Percentiles rank a stretch among this genome's conserved stretches.
These are phyloP conservation scores for Orycteropus afer DNA, from an alignment of 2,113 vertebrate genomes.

Conservation along the genomic window DNA sequence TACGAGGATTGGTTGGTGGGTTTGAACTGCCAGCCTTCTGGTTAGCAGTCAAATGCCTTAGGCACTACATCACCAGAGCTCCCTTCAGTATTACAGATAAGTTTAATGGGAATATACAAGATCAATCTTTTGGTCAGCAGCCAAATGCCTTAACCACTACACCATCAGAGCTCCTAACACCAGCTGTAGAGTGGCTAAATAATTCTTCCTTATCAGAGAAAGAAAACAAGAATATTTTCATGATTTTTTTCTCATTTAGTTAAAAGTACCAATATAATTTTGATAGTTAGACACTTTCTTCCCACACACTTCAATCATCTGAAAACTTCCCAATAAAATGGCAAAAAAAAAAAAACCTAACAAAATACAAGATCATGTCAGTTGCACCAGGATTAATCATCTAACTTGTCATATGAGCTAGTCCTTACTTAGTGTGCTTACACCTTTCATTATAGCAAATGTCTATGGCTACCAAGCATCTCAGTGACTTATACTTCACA, in stretches of 20 bases:
- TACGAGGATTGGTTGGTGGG: no score
- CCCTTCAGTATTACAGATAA: no score
- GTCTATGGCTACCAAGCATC: neutral
- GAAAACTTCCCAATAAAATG: neutral
- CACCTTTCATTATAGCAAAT: neutral
- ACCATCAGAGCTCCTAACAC: no score
- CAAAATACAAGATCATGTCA: neutral
- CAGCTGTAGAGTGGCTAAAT: neutral
- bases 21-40: no score
- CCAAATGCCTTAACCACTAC: no score
- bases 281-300: slow-evolving; percentile 10
- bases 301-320: neutral
- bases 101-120: slow-evolving; percentile 18
- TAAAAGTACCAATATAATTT: neutral
- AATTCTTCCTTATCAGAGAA: neutral
- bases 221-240: neutral
- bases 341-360: neutral
- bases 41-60: no score
- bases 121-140: no score
- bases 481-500: neutral
- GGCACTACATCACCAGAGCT: no score
- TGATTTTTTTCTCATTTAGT: neutral
- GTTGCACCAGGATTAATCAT: neutral
- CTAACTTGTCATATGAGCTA: neutral
- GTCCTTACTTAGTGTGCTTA: neutral